Evolutionary conservation across 1,140 invertebrate genomes (phyloP).

Genomic region (Dendroctonus valens): DNA sequence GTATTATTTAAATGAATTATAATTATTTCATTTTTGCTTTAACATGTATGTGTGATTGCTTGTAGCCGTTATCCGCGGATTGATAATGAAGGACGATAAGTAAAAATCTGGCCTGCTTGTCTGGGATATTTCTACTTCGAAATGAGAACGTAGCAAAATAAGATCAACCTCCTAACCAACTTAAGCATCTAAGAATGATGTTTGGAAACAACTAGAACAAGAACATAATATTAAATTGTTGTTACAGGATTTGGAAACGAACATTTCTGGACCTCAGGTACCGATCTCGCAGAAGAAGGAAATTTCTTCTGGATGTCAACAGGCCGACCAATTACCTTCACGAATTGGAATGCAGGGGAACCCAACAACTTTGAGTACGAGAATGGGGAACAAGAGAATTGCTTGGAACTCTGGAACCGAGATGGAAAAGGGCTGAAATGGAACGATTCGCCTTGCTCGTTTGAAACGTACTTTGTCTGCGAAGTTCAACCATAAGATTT

Average conservation of each 20-base stretch:
- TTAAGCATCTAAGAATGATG: too few species aligned
- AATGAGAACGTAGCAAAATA: too few species aligned
- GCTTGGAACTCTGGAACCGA: conserved; percentile 86
- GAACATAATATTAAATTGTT: too few species aligned
- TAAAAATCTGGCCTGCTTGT: too few species aligned
- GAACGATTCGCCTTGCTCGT: conserved; percentile 91
- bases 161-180: too few species aligned
- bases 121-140: too few species aligned
- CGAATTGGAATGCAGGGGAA: conserved; percentile 90
- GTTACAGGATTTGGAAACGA: conserved; percentile 77
- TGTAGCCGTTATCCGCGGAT: too few species aligned
- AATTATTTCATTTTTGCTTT: too few species aligned
- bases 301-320: conserved; percentile 92
- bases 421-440: conserved; percentile 88
- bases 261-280: conserved; percentile 91
- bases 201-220: too few species aligned
- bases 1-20: too few species aligned
- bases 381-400: conserved; percentile 90
- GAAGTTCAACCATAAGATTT: conserved; percentile 66
- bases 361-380: conserved; percentile 91
- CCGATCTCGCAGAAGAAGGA: conserved; percentile 85
- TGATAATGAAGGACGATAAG: too few species aligned
- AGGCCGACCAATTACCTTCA: conserved; percentile 82
- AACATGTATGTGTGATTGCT: too few species aligned
- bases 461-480: conserved; percentile 89